Evolutionary conservation across 2,888 invertebrate genomes (phyloP), one percentile per base, ranked within the genome.

Genomic region (Agriotes lineatus): DNA sequence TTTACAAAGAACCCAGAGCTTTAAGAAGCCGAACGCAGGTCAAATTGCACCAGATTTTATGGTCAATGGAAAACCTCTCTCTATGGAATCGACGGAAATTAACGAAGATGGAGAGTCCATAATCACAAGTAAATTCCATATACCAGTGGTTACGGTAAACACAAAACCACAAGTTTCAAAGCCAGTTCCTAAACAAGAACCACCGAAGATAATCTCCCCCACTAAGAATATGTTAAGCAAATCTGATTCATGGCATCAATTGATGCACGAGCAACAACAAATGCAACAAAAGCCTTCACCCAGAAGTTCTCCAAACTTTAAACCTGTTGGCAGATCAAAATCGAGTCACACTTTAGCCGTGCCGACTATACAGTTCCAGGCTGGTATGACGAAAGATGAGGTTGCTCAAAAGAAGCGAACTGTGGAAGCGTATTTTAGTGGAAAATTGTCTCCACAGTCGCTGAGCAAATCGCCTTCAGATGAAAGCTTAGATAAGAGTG

Each of bases 161-260:
- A 16, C 33, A 1, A 52, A 52, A 19, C 30, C 52, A 1, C 33
- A 52, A 33, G 22, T 25, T 3, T 5, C 25, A 3, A 3, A 25
- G 7, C 3, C 25, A 7, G 14, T 18, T 33, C 35, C 33, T 4
- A 52, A 52, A 25, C 50, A 10, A 12, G 16, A 50, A 50, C 12
- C 25, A 16, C 7, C 7, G 2, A 14, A 52, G 18, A 33, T 52
- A 18, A 16, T 18, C 33, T 62, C 66, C 37, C 70, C 73, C 1
- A 64, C 69, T 7, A 42, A 57, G 25, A 60, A 69, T 20, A 61
- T 61, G 48, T 19, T 57, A 7, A 33, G 88, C 76, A 92, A 93
- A 81, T 93, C 93, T 6, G 93, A 93, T 80, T 93, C 93, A 2
- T 94, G 93, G 94, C 91, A 93, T 80, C 92, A 93, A 78, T 86